phyloP scores from a whole-genome alignment of 2,888 invertebrate species.

The Chloromyia formosa region DNA sequence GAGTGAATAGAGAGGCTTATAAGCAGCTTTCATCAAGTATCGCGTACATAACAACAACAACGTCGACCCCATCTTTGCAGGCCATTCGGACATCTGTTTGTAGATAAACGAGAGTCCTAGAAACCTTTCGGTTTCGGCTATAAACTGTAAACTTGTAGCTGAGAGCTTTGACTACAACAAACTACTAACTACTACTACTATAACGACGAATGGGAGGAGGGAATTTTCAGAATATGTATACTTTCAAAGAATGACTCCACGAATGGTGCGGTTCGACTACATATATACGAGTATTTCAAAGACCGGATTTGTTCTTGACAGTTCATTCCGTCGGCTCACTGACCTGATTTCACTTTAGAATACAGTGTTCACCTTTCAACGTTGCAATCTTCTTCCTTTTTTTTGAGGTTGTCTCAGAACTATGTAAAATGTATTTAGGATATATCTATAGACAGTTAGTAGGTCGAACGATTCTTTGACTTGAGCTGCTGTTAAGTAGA shows the following conservation, averaged over 20 bases:
- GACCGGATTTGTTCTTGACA: constrained; percentile 16
- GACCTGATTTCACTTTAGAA: constrained; percentile 4
- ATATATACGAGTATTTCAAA: background rate
- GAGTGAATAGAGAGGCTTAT: background rate
- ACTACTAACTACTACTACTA: no score
- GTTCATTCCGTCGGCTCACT: background rate
- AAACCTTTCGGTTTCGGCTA: background rate
- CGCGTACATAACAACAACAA: background rate
- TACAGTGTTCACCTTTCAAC: background rate
- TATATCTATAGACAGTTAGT: no score
- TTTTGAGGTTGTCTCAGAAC: no score
- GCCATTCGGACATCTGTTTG: background rate
- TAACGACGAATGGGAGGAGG: no score
- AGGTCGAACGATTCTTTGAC: no score
- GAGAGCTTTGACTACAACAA: background rate
- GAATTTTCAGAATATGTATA: no score
- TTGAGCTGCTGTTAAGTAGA: no score
- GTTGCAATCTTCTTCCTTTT: background rate
- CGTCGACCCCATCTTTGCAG: background rate
- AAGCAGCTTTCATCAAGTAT: background rate
- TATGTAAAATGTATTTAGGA: no score
- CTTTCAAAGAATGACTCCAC: no score
- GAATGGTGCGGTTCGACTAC: no score
- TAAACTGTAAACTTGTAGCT: constrained; percentile 2
- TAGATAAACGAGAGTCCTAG: constrained; percentile 1